A percentile compares a stretch with the other conserved stretches of the same genome.
phyloP scores from a whole-genome alignment of 2,113 vertebrate species.

The Apus apus region DNA sequence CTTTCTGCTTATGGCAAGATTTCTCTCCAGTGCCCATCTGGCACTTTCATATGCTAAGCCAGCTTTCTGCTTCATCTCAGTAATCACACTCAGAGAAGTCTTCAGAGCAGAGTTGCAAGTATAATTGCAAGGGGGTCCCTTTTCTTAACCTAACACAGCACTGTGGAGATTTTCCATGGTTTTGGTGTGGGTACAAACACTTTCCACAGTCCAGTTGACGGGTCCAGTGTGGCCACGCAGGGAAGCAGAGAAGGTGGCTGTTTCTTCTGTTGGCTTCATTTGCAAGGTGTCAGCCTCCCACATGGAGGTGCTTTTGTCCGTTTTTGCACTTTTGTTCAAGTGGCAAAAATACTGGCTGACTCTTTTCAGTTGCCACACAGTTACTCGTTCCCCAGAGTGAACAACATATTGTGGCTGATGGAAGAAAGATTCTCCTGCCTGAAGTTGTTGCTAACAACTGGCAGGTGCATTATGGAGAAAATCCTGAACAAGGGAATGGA shows the following conservation, averaged over 20 bases:
- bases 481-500: background rate
- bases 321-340: background rate
- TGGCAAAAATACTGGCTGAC: background rate
- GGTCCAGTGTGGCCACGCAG: background rate
- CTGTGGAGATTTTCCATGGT: background rate
- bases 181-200: background rate
- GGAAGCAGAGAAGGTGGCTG: background rate
- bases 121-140: background rate
- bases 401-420: background rate
- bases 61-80: background rate
- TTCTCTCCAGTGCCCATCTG: constrained; percentile 32
- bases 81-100: constrained; percentile 1
- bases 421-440: background rate
- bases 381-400: background rate
- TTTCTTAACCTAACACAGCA: background rate
- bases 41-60: background rate
- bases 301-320: background rate
- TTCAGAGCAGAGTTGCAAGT: background rate
- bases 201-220: background rate
- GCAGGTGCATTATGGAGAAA: background rate
- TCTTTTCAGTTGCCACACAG: background rate
- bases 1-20: background rate
- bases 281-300: background rate
- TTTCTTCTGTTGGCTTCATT: background rate
- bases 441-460: background rate